Evolutionary conservation across 2,797 vertebrate genomes (phyloP), one percentile per base, ranked within the genome.

Genomic region (Sebastes wilsoni): DNA sequence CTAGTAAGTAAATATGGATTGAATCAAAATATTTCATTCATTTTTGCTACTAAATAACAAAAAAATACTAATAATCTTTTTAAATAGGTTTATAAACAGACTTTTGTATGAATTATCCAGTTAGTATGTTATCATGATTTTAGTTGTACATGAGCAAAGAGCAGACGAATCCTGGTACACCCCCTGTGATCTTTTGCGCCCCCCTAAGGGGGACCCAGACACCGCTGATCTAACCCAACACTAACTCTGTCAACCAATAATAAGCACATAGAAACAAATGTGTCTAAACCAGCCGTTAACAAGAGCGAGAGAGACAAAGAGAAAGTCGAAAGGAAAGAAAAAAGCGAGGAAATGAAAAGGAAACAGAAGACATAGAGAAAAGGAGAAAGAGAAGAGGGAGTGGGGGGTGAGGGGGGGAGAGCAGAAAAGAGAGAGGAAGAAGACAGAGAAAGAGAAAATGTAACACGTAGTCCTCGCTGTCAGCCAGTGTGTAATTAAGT

Each of bases 401-500:
- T 23, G 27, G 8, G 30, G 42, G n/a, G 8, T 28, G 28, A 7
- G n/a, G 8, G 25, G 10, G 9, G 30, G 30, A 34, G 54, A 67
- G 62, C 54, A 70, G 62, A 54, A 61, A 65, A 54, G 54, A 59
- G 56, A 66, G 60, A 62, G 27, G 69, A 49, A 66, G 28, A 75
- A 66, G 59, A 68, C 55, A 80, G 76, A 81, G 28, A 81, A 68
- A 77, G 61, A 77, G 76, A 89, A 82, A 86, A 81, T 83, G 79
- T 80, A 89, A 82, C 84, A 87, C 66, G 32, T 80, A 90, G 89
- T 76, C 83, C 78, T 88, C 32, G 84, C 90, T 94, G 92, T 93
- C 93, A 93, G 84, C 85, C 73, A 75, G 83, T 88, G 83, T 92
- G 91, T 93, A 94, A 94, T 94, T 93, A 94, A 93, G 93, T 92